Percentiles rank a stretch among this genome's conserved stretches.
Evolutionary conservation across 2,888 invertebrate species (phyloP).

Genomic region (Tinea trinotella): DNA sequence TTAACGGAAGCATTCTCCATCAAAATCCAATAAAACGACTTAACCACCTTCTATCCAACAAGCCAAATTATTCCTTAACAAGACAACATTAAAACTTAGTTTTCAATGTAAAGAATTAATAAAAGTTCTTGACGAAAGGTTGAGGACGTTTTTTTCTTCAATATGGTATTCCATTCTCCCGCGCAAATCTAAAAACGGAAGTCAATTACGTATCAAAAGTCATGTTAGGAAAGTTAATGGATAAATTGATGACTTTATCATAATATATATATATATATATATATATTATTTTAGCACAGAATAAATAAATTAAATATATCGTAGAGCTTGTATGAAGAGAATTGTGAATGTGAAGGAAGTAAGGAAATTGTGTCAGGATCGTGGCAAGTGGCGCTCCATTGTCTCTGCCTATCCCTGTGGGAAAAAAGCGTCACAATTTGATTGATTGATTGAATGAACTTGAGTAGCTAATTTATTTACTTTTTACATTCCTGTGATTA

Average conservation of each 20-base stretch:
- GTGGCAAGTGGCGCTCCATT: too few relatives aligned
- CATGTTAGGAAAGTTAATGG: constrained; percentile 6
- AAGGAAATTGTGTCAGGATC: too few relatives aligned
- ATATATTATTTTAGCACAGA: too few relatives aligned
- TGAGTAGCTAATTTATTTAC: too few relatives aligned
- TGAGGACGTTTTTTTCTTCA: constrained; percentile 32
- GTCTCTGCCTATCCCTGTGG: too few relatives aligned
- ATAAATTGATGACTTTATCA: neutral
- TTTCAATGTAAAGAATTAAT: constrained; percentile 19
- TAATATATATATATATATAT: too few relatives aligned
- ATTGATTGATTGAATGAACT: too few relatives aligned
- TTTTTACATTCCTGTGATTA: too few relatives aligned
- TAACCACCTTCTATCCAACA: neutral
- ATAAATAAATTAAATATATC: too few relatives aligned
- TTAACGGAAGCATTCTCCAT: constrained; percentile 67
- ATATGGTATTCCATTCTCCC: constrained; percentile 33
- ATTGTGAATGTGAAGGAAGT: too few relatives aligned
- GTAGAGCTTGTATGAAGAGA: too few relatives aligned
- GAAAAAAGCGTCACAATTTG: too few relatives aligned
- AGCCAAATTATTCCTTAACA: constrained; percentile 26
- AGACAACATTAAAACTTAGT: neutral
- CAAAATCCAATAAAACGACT: constrained; percentile 25
- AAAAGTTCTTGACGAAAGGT: constrained; percentile 33
- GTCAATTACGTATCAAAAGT: constrained; percentile 38
- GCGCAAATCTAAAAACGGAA: constrained; percentile 50